These are phyloP conservation scores for Cepaea nemoralis DNA, from an alignment of 1,140 invertebrate species.

Conservation along the genomic window DNA sequence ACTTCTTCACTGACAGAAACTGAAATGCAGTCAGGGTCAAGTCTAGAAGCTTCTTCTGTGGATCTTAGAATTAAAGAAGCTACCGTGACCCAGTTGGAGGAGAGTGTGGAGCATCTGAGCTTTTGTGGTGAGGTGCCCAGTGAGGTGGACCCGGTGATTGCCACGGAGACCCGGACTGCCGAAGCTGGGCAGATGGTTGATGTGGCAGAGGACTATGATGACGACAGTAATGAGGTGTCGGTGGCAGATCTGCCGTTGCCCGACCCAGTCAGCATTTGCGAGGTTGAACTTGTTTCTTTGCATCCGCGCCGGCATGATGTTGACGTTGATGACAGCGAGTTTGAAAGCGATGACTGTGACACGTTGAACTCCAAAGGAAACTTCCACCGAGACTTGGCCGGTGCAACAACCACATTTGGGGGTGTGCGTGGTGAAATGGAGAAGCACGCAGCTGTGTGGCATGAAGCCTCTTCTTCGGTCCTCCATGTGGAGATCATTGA, in stretches of 20 bases:
- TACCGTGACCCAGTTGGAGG: conserved; percentile 11
- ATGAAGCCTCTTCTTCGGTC: background rate
- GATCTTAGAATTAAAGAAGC: conserved; percentile 23
- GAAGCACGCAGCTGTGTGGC: background rate
- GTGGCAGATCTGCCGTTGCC: conserved; percentile 29
- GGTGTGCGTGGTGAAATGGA: background rate
- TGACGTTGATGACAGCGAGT: conserved; percentile 16
- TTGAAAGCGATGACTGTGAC: conserved; percentile 23
- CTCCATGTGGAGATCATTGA: background rate
- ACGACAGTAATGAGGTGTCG: conserved; percentile 24
- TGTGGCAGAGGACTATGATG: conserved; percentile 27
- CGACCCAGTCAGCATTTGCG: background rate
- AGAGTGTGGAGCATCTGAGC: conserved; percentile 27
- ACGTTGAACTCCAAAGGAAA: conserved; percentile 12
- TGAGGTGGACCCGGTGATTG: background rate
- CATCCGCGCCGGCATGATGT: background rate
- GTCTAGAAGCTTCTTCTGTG: background rate
- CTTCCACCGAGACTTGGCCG: background rate
- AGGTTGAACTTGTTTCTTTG: background rate
- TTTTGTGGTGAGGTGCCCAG: background rate
- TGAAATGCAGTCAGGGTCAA: background rate
- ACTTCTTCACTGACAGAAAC: background rate
- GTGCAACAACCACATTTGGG: background rate
- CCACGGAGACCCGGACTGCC: background rate
- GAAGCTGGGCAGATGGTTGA: background rate